Conservation (phyloP, 2,888 invertebrate species). For the Emesis furor region DNA sequence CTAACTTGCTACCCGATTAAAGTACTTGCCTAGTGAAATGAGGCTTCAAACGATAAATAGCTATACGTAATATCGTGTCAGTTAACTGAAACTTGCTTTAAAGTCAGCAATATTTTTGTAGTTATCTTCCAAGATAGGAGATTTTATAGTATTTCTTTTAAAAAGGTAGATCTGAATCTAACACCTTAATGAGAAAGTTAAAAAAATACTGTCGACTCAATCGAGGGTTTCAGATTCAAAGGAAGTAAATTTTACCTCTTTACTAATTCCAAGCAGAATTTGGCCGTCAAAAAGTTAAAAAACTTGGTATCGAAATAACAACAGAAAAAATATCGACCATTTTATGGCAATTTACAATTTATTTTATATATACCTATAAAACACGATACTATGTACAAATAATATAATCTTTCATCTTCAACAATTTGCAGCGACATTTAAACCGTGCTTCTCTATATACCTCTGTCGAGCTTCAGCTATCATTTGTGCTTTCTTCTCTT, state of each 20-base stretch:
- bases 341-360: conserved; percentile 24
- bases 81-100: no score
- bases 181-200: not conserved
- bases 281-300: conserved; percentile 9
- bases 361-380: conserved; percentile 20
- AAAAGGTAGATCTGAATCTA: no score
- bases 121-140: no score
- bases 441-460: conserved; percentile 96
- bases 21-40: no score
- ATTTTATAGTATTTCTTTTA: no score
- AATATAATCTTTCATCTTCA: conserved; percentile 62
- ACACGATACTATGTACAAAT: conserved; percentile 20
- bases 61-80: no score
- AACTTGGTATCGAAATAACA: not conserved
- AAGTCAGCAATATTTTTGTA: no score
- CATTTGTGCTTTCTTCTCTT: conserved; percentile 95
- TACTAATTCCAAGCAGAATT: not conserved
- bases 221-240: not conserved
- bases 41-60: no score
- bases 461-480: conserved; percentile 95
- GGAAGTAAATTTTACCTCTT: no score
- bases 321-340: conserved; percentile 26
- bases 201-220: not conserved
- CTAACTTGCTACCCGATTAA: no score
- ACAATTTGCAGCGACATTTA: conserved; percentile 83